These are phyloP conservation scores for Sycobia sp. DNA, from an alignment of 1,140 invertebrate genomes.

Conservation along the genomic window DNA sequence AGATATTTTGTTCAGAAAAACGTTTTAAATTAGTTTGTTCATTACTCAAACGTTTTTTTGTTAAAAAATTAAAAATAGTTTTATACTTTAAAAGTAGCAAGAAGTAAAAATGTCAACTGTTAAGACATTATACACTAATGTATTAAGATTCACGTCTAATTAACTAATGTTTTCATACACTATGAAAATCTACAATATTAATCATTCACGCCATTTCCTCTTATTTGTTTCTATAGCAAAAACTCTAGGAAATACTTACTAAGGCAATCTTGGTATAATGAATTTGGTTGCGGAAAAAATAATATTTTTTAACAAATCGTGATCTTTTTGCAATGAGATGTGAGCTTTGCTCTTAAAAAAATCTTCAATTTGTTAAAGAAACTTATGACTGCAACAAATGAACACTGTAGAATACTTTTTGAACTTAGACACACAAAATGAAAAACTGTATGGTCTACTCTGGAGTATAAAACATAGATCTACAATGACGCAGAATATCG, in stretches of 20 bases:
- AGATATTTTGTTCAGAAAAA: not conserved
- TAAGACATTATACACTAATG: too few relatives aligned
- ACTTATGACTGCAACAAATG: not conserved
- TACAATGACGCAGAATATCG: too few relatives aligned
- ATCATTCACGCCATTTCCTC: not conserved
- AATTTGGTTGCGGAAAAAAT: not conserved
- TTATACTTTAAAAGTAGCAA: too few relatives aligned
- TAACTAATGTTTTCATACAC: not conserved
- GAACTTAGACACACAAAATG: too few relatives aligned
- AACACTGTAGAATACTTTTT: not conserved
- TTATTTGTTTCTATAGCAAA: not conserved
- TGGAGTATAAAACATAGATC: too few relatives aligned
- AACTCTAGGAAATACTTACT: not conserved
- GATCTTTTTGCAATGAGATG: not conserved
- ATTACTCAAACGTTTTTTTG: too few relatives aligned
- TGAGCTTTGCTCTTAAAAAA: not conserved
- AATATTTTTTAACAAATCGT: not conserved
- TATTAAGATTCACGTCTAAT: not conserved
- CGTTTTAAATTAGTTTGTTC: too few relatives aligned
- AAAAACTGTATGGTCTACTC: too few relatives aligned
- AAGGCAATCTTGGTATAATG: constrained; percentile 9
- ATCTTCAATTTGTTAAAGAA: not conserved
- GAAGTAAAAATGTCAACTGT: too few relatives aligned
- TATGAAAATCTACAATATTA: constrained; percentile 3
- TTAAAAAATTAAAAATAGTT: too few relatives aligned